Conservation (phyloP, 2,113 vertebrate species). For the Hippocampus barbouri region DNA sequence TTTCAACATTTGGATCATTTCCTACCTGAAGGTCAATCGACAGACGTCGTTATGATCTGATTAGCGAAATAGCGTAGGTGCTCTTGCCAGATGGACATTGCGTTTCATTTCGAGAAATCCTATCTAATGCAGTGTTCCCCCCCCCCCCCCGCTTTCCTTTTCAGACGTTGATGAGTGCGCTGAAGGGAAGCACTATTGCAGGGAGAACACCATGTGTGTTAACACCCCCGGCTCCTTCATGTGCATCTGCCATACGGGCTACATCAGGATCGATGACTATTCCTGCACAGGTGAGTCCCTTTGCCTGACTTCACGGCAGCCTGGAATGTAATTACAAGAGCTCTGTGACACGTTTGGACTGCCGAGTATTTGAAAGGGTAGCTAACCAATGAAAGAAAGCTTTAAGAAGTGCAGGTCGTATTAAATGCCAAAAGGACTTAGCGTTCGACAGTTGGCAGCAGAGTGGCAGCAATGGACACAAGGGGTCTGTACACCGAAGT, state of each 20-base stretch:
- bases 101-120: background rate
- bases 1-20: background rate
- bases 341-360: background rate
- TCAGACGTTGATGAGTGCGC: conserved; percentile 95
- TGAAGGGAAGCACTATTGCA: conserved; percentile 93
- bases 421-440: background rate
- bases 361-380: background rate
- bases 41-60: background rate
- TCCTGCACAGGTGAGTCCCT: conserved; percentile 89
- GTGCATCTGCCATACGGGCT: conserved; percentile 94
- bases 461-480: background rate
- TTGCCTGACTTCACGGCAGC: conserved; percentile 19
- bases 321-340: background rate
- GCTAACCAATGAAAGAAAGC: background rate
- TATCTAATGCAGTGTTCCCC: conserved; percentile 9
- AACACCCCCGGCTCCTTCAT: conserved; percentile 95
- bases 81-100: no score
- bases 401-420: background rate
- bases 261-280: conserved; percentile 96
- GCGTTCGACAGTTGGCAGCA: background rate
- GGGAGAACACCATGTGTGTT: conserved; percentile 94
- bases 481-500: background rate
- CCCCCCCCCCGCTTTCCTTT: conserved; percentile 16
- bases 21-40: background rate
- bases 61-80: background rate